phyloP scores from a whole-genome alignment of 1,140 invertebrate species.

The Belonocnema kinseyi region DNA sequence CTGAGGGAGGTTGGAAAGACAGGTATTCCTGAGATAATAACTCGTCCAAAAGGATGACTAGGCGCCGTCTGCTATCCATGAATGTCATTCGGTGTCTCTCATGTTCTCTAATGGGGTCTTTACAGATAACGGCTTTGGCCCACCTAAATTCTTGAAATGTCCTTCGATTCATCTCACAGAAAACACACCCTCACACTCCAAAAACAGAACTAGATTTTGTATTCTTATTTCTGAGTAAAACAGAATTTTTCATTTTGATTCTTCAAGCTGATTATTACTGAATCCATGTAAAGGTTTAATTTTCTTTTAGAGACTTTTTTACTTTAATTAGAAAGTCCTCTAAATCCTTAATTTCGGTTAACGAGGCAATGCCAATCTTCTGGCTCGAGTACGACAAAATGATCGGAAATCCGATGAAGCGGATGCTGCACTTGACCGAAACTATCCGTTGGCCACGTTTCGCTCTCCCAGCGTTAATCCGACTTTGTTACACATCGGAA shows the following conservation, averaged over 20 bases:
- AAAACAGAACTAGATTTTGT: no score
- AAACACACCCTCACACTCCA: no score
- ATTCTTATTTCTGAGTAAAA: no score
- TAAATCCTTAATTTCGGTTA: conserved; percentile 7
- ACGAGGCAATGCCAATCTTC: conserved; percentile 29
- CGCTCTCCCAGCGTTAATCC: conserved; percentile 31
- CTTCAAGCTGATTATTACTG: no score
- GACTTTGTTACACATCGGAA: conserved; percentile 29
- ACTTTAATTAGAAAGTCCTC: background rate
- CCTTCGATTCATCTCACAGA: background rate
- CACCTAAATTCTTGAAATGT: conserved; percentile 18
- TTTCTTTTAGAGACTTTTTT: no score
- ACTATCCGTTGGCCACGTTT: conserved; percentile 13
- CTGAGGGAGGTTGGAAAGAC: conserved; percentile 46
- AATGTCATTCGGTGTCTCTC: conserved; percentile 59
- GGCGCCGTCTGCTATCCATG: conserved; percentile 64
- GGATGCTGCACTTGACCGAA: conserved; percentile 27
- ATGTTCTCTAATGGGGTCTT: conserved; percentile 57
- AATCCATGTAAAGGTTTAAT: no score
- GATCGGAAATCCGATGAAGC: conserved; percentile 27
- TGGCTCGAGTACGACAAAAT: conserved; percentile 9
- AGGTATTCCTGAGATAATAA: conserved; percentile 69
- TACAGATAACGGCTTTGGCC: conserved; percentile 48
- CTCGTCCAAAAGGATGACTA: conserved; percentile 59
- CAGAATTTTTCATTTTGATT: no score